A percentile compares a stretch with the other conserved stretches of the same genome.
phyloP scores from a whole-genome alignment of 2,888 invertebrate species.

The Heterodera filipjevi region DNA sequence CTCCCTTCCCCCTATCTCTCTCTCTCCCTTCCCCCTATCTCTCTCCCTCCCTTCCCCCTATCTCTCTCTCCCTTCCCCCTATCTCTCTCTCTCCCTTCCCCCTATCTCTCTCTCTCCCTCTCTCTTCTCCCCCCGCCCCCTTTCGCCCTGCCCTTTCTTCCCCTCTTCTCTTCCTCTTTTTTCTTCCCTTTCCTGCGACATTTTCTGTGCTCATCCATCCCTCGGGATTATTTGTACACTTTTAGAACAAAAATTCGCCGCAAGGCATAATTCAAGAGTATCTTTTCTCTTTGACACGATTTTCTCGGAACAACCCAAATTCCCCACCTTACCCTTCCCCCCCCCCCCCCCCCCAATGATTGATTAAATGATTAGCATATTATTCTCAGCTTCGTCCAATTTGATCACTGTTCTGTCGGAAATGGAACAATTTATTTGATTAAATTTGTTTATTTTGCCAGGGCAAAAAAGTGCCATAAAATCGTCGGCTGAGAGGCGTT shows the following conservation, averaged over 20 bases:
- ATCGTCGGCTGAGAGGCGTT: background rate
- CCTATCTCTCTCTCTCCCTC: background rate
- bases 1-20: too few species aligned
- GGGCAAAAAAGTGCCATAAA: slow-evolving; percentile 6
- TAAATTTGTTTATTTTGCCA: background rate
- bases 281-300: background rate
- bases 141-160: background rate
- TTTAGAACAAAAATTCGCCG: background rate
- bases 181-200: background rate
- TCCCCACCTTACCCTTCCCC: background rate
- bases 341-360: background rate
- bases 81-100: background rate
- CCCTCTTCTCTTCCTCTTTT: background rate
- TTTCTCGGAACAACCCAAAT: background rate
- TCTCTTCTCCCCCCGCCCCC: background rate
- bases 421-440: background rate
- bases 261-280: background rate
- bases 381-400: background rate
- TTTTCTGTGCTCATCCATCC: background rate
- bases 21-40: background rate
- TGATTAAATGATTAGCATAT: background rate
- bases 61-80: background rate
- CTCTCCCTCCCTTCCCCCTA: background rate
- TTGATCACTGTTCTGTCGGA: background rate
- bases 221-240: slow-evolving; percentile 1